Base-by-base conservation (phyloP, 2,888 invertebrate species). In the Pachydiplax longipennis region DNA sequence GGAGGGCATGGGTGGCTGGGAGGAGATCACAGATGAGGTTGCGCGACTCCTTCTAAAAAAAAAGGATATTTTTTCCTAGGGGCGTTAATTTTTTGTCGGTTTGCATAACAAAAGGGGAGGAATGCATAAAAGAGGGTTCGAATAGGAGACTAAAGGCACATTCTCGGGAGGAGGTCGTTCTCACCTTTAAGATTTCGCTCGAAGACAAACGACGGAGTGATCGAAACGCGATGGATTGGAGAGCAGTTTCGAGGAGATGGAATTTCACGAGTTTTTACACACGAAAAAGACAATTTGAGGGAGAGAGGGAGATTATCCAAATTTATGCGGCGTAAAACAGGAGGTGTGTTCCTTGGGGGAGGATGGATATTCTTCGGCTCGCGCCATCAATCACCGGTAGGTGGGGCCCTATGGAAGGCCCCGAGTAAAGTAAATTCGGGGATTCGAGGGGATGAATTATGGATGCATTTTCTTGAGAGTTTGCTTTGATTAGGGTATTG, bases 241-340 rank as follows among this genome's bases (percentile, higher is more conserved):
- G 15, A 10, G 37, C 22, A 22, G 37, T 5, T 37, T 37, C 22
- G 87, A 37, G n/a, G n/a, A 37, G 31, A 65, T n/a, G 5, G 58
- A 83, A 58, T 2, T 65, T 25, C 25, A 25, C 73, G 73, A 15
- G 15, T 25, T 13, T 73, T 18, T 35, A 58, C 44, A 0, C 44
- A 10, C 8, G 8, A 53, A 18, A 35, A 58, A 83, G 35, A 31
- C 8, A 6, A 82, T 44, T 10, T 10, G 35, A 87, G 18, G 81
- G 13, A 81, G 37, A 37, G 1, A 31, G 35, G 58, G 35, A 35
- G 87, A n/a, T 58, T 37, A 58, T 65, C 87, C 87, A 87, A 61
- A 87, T 87, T 87, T 87, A 87, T 87, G 87, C 65, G 40, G 37
- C 61, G 87, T 87, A 40, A 87, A 87, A 87, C 87, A 87, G 58